phyloP scores from a whole-genome alignment of 2,113 vertebrate genomes.

The Probosciger aterrimus region DNA sequence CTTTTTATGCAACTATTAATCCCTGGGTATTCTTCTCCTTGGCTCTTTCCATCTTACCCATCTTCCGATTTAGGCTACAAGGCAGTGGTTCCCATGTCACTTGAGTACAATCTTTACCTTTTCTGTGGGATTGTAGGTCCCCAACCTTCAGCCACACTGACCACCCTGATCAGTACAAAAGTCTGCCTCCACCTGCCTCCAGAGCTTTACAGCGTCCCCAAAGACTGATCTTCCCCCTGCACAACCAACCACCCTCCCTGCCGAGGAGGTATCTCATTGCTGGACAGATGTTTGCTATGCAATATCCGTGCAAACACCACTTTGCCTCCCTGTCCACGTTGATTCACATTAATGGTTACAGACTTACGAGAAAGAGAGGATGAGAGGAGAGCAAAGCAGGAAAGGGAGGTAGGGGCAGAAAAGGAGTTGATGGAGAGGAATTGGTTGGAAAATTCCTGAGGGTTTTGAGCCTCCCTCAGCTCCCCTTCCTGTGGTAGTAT shows the following conservation, averaged over 20 bases:
- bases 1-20: not conserved
- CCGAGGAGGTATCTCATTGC: not conserved
- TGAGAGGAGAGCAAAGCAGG: not conserved
- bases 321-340: not conserved
- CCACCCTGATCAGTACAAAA: not conserved
- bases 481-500: not conserved
- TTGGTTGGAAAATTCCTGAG: not conserved
- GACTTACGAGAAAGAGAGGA: not conserved
- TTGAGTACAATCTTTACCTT: not conserved
- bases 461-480: not conserved
- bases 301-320: not conserved
- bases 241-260: not conserved
- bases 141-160: not conserved
- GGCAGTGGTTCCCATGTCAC: not conserved
- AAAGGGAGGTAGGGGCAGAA: not conserved
- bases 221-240: not conserved
- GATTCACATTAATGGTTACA: not conserved
- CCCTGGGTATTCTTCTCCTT: not conserved
- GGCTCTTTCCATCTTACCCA: not conserved
- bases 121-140: not conserved
- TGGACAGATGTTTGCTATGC: fast-evolving
- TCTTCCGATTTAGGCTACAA: not conserved
- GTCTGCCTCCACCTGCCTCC: not conserved
- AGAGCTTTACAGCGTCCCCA: not conserved
- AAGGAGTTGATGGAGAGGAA: not conserved